Conservation (phyloP, 1,140 invertebrate species). For the Penaeus indicus region DNA sequence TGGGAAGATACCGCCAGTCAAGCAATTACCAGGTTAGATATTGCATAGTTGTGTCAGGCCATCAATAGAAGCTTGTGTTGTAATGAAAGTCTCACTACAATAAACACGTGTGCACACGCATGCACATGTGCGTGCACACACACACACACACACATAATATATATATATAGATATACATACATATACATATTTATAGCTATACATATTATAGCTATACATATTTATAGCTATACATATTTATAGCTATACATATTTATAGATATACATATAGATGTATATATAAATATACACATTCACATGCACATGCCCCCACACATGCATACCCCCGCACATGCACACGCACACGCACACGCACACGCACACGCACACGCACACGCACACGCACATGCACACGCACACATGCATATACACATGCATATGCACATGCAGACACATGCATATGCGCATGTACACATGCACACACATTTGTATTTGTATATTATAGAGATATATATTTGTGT, state of each 20-base stretch:
- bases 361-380: neutral
- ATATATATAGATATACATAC: slow-evolving; percentile 20
- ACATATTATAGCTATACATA: neutral
- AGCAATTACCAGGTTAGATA: too few relatives aligned
- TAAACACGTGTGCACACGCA: too few relatives aligned
- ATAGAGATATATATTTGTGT: too few relatives aligned
- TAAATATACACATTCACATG: neutral
- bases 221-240: too few relatives aligned
- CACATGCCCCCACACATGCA: too few relatives aligned
- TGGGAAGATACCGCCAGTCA: neutral
- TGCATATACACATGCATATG: neutral
- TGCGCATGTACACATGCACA: too few relatives aligned
- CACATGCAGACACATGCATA: too few relatives aligned
- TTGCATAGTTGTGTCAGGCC: too few relatives aligned
- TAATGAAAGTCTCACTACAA: too few relatives aligned
- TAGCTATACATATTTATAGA: slow-evolving; percentile 17
- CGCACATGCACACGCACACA: neutral
- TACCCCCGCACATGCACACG: neutral
- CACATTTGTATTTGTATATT: too few relatives aligned
- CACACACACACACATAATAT: neutral
- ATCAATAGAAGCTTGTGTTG: too few relatives aligned
- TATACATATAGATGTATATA: slow-evolving; percentile 26
- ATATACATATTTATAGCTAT: slow-evolving; percentile 1
- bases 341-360: neutral
- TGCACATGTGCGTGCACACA: too few relatives aligned